These are phyloP conservation scores for Nudaria mundana DNA, from an alignment of 2,888 invertebrate species.

Conservation along the genomic window DNA sequence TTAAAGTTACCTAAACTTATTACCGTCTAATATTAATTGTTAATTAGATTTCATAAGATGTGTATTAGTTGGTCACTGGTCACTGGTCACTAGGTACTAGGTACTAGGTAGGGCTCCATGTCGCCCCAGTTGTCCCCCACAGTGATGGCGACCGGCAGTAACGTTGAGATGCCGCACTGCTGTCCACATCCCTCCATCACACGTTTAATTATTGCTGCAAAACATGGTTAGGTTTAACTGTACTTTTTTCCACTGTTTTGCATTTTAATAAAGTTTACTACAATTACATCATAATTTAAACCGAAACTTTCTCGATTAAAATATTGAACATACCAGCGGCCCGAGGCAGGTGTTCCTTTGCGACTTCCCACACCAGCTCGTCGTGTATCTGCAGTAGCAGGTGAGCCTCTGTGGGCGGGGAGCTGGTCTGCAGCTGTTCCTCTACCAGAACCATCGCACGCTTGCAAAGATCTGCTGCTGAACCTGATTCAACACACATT, in stretches of 20 bases:
- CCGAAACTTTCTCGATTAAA: too few species aligned
- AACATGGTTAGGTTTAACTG: too few species aligned
- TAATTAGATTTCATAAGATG: too few species aligned
- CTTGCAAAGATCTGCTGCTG: conserved; percentile 77
- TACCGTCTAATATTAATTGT: too few species aligned
- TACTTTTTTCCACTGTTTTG: too few species aligned
- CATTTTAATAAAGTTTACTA: too few species aligned
- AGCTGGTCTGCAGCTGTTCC: conserved; percentile 29
- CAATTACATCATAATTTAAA: too few species aligned
- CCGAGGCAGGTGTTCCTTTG: conserved; percentile 25
- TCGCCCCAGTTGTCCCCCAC: conserved; percentile 56
- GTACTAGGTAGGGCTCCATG: conserved; percentile 37
- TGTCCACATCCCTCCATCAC: conserved; percentile 60
- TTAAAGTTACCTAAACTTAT: too few species aligned
- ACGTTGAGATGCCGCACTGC: conserved; percentile 42
- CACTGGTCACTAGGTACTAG: too few species aligned
- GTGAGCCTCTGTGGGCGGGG: conserved; percentile 30
- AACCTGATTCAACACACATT: conserved; percentile 44
- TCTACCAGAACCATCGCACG: conserved; percentile 58
- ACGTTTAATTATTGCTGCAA: conserved; percentile 48
- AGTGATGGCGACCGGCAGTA: conserved; percentile 56
- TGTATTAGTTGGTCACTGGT: too few species aligned
- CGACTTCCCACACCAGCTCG: conserved; percentile 76
- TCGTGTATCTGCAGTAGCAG: conserved; percentile 76
- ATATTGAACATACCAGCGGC: conserved; percentile 50